Percentiles rank a stretch among this genome's conserved stretches.
Evolutionary conservation across 2,888 invertebrate genomes (phyloP).

Genomic region (Agrenia bidenticulata): DNA sequence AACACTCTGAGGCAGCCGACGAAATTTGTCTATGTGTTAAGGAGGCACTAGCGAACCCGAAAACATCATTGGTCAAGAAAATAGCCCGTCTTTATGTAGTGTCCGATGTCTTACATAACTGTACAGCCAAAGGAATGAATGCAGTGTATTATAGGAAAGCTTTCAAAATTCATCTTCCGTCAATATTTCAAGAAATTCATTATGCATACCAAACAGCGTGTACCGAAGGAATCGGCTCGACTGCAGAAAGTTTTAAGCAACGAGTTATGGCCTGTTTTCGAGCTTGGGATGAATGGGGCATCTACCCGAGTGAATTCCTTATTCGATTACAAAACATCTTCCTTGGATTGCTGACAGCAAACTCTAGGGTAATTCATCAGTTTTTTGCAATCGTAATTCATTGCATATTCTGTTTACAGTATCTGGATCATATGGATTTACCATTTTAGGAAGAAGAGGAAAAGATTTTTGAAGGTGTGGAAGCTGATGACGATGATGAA

Average conservation of each 20-base stretch:
- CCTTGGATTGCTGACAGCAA: slow-evolving; percentile 66
- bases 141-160: slow-evolving; percentile 89
- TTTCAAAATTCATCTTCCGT: slow-evolving; percentile 80
- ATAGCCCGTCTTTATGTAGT: slow-evolving; percentile 90
- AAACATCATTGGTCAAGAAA: slow-evolving; percentile 81
- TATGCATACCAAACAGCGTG: slow-evolving; percentile 62
- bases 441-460: slow-evolving; percentile 40
- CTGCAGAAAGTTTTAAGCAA: slow-evolving; percentile 94
- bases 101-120: slow-evolving; percentile 95
- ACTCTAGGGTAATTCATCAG: slow-evolving; percentile 34
- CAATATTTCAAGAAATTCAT: slow-evolving; percentile 74
- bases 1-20: slow-evolving; percentile 95
- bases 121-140: slow-evolving; percentile 92
- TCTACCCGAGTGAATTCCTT: slow-evolving; percentile 91
- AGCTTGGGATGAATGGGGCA: slow-evolving; percentile 97
- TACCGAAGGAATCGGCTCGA: slow-evolving; percentile 59
- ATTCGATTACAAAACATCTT: slow-evolving; percentile 85
- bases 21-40: slow-evolving; percentile 91
- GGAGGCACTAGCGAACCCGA: slow-evolving; percentile 76
- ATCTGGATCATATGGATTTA: no score
- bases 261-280: slow-evolving; percentile 85
- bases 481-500: slow-evolving; percentile 56
- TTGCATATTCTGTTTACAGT: no score
- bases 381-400: not conserved
- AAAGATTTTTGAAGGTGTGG: slow-evolving; percentile 45